Evolutionary conservation across 2,797 vertebrate genomes (phyloP).

Genomic region (Cephalopachus bancanus): DNA sequence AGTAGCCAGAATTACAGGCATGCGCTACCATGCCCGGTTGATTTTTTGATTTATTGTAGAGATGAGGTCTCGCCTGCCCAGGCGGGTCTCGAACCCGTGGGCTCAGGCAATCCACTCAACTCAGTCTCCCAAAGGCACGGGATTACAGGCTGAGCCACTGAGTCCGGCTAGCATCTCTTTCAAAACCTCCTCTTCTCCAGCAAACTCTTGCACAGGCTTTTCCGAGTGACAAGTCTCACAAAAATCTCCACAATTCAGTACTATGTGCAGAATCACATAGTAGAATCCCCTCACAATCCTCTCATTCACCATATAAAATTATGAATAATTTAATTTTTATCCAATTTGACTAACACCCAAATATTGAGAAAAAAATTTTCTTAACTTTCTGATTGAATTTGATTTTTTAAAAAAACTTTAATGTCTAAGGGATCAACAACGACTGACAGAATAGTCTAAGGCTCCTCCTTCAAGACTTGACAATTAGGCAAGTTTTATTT

Average conservation of each 20-base stretch:
- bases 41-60: too few species aligned
- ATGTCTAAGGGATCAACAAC: not conserved
- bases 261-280: not conserved
- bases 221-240: not conserved
- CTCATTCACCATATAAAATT: not conserved
- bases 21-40: too few species aligned
- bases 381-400: not conserved
- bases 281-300: not conserved
- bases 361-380: not conserved
- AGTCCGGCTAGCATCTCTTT: not conserved
- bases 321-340: not conserved
- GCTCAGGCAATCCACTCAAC: too few species aligned
- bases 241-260: too few species aligned
- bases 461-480: not conserved
- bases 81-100: too few species aligned
- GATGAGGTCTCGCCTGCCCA: too few species aligned
- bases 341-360: not conserved
- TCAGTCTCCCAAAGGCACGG: too few species aligned
- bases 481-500: not conserved
- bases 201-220: not conserved
- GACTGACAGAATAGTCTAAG: not conserved
- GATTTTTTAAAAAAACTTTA: not conserved
- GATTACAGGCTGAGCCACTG: too few species aligned
- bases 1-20: too few species aligned
- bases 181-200: not conserved